phyloP scores from a whole-genome alignment of 2,888 invertebrate genomes.

The Agrotis puta region DNA sequence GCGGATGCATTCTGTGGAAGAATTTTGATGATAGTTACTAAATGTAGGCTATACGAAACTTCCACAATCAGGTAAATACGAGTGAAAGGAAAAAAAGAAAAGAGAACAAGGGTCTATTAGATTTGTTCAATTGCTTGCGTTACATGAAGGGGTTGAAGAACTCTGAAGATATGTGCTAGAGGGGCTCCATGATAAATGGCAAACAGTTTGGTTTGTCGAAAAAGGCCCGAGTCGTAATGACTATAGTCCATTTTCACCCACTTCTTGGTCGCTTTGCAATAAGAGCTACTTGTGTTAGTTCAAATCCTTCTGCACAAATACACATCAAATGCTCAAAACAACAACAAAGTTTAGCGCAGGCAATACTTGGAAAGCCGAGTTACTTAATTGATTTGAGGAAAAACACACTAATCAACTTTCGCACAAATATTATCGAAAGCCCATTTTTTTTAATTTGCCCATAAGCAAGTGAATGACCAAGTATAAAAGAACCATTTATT shows the following conservation, averaged over 20 bases:
- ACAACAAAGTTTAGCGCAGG: not conserved
- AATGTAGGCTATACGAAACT: constrained; percentile 11
- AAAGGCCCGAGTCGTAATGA: constrained; percentile 5
- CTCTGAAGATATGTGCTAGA: not conserved
- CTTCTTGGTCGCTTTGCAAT: constrained; percentile 3
- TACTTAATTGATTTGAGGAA: constrained; percentile 3
- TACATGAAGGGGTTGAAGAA: constrained; percentile 4
- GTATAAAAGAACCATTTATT: constrained; percentile 8
- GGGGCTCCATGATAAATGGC: not conserved
- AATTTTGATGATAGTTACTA: constrained; percentile 51
- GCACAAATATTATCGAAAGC: not conserved
- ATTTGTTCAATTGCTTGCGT: constrained; percentile 24
- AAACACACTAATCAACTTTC: not conserved
- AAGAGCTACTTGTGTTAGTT: not conserved
- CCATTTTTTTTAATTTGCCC: too few species aligned
- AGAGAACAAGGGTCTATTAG: constrained; percentile 25
- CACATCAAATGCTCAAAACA: not conserved
- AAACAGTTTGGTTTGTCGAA: constrained; percentile 12
- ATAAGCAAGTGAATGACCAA: constrained; percentile 22
- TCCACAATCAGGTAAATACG: constrained; percentile 27
- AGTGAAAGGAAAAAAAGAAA: too few species aligned
- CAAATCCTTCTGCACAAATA: not conserved
- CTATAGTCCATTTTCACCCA: constrained; percentile 11
- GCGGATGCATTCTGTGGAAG: constrained; percentile 59
- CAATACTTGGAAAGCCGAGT: not conserved